A percentile compares a stretch with the other conserved stretches of the same genome.
Evolutionary conservation across 2,888 invertebrate species (phyloP).

Genomic region (Rotaria magnacalcarata): DNA sequence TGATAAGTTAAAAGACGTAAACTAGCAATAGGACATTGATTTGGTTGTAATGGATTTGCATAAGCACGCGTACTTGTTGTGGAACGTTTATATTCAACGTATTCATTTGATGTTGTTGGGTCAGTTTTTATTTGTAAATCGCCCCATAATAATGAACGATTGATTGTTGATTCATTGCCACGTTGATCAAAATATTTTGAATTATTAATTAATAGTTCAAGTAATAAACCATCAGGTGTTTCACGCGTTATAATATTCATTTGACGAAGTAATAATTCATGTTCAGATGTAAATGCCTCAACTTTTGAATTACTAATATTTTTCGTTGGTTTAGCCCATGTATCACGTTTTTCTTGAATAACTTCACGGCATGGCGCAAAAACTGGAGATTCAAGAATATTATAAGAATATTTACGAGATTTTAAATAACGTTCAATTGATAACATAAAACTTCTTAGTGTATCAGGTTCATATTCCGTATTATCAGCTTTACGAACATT

Average conservation of each 20-base stretch:
- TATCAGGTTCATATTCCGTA: slow-evolving; percentile 34
- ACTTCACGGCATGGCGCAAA: slow-evolving; percentile 27
- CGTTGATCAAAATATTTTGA: slow-evolving; percentile 36
- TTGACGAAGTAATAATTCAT: slow-evolving; percentile 28
- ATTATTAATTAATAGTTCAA: slow-evolving; percentile 30
- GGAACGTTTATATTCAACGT: slow-evolving; percentile 35
- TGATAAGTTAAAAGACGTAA: slow-evolving; percentile 27
- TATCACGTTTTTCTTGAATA: slow-evolving; percentile 35
- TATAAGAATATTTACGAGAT: slow-evolving; percentile 33
- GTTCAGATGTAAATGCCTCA: slow-evolving; percentile 34
- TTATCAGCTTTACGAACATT: slow-evolving; percentile 35
- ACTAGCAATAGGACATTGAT: slow-evolving; percentile 13
- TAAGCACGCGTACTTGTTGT: neutral
- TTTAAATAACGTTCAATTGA: slow-evolving; percentile 36
- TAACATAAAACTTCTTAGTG: slow-evolving; percentile 35
- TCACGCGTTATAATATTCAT: slow-evolving; percentile 29
- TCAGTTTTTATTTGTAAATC: slow-evolving; percentile 18
- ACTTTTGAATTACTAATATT: slow-evolving; percentile 22
- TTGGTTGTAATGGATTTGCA: neutral
- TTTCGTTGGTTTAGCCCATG: slow-evolving; percentile 28
- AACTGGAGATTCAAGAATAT: slow-evolving; percentile 3
- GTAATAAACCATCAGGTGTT: slow-evolving; percentile 31
- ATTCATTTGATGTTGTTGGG: neutral
- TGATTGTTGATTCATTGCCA: slow-evolving; percentile 30
- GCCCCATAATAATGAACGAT: slow-evolving; percentile 36